Evolutionary conservation across 2,888 invertebrate genomes (phyloP).

Genomic region (Cosmorhoe ocellata): DNA sequence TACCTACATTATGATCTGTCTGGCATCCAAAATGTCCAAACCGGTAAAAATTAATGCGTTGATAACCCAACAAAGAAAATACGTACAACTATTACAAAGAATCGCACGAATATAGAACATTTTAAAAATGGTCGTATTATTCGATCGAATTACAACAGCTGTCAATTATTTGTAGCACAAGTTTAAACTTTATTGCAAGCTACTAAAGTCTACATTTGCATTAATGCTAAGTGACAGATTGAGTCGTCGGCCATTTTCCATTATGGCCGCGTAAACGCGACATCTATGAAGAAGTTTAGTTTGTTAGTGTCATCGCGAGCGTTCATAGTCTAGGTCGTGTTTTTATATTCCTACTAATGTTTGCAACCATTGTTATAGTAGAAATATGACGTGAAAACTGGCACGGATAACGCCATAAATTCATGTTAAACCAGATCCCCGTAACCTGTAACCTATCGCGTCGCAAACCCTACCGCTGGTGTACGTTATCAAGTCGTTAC

Average conservation of each 20-base stretch:
- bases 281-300: constrained; percentile 75
- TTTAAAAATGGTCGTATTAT: constrained; percentile 60
- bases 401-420: constrained; percentile 43
- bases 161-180: constrained; percentile 25
- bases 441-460: constrained; percentile 41
- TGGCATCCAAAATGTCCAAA: not conserved
- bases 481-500: constrained; percentile 46
- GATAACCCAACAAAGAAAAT: not conserved
- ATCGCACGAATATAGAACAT: constrained; percentile 15
- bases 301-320: constrained; percentile 73
- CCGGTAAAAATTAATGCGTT: not conserved
- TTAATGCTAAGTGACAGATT: constrained; percentile 56
- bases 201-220: constrained; percentile 42
- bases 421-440: constrained; percentile 37
- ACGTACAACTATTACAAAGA: not conserved
- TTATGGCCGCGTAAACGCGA: constrained; percentile 71
- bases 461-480: constrained; percentile 35
- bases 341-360: constrained; percentile 50
- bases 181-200: not conserved
- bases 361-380: constrained; percentile 70
- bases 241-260: constrained; percentile 73
- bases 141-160: constrained; percentile 58
- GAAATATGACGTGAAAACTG: constrained; percentile 67
- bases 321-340: constrained; percentile 57
- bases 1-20: no score